Conservation (phyloP, 2,888 invertebrate species). For the Archips xylosteana region DNA sequence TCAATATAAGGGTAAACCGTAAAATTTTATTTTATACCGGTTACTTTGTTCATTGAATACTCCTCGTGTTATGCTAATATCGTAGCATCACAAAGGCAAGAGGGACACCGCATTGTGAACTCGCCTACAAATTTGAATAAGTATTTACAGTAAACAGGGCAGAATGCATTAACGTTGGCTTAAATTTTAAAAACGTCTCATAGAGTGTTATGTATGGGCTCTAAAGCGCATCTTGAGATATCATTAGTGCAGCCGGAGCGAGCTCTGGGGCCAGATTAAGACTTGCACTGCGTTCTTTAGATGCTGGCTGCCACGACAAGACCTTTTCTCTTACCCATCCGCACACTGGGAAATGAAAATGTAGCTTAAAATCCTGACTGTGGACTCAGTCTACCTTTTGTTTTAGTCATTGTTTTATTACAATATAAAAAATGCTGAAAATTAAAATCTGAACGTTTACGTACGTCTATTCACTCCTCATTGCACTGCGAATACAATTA, state of each 20-base stretch:
- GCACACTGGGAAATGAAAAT: constrained; percentile 62
- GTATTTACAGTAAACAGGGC: constrained; percentile 80
- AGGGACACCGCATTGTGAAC: constrained; percentile 66
- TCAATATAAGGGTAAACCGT: constrained; percentile 79
- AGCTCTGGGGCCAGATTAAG: constrained; percentile 77
- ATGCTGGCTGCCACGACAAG: constrained; percentile 64
- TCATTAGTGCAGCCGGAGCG: constrained; percentile 78
- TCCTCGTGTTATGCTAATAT: constrained; percentile 80
- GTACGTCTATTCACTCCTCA: too few relatives aligned
- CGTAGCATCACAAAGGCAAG: constrained; percentile 70
- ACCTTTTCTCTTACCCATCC: constrained; percentile 58
- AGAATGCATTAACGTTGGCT: constrained; percentile 81
- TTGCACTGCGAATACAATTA: too few relatives aligned
- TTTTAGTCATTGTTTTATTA: neutral
- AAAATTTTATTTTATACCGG: constrained; percentile 80
- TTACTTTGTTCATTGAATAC: constrained; percentile 80
- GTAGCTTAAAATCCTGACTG: constrained; percentile 48
- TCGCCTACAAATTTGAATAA: constrained; percentile 83
- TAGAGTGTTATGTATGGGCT: constrained; percentile 83
- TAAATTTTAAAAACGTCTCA: constrained; percentile 85
- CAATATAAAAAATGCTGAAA: neutral
- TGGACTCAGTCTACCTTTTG: constrained; percentile 21
- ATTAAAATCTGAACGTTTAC: too few relatives aligned
- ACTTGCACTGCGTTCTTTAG: constrained; percentile 63
- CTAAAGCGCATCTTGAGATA: constrained; percentile 82